phyloP scores from a whole-genome alignment of 2,888 invertebrate species.

The Caprella mutica region DNA sequence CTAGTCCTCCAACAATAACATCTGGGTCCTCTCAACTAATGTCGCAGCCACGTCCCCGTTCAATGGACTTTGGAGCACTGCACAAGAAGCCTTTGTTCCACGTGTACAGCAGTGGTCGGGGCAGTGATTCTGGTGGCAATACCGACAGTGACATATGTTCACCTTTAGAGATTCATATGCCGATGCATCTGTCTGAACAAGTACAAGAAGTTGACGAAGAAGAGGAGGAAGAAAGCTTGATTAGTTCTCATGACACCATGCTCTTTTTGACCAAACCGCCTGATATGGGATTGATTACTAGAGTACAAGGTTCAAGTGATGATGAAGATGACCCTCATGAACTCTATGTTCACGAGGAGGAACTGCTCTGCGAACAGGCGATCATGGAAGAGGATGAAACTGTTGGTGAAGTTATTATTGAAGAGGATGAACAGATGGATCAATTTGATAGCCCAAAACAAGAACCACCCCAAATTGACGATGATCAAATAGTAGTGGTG shows the following conservation, averaged over 20 bases:
- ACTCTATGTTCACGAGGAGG: no score
- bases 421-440: constrained; percentile 11
- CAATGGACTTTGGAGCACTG: constrained; percentile 26
- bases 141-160: constrained; percentile 33
- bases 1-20: constrained; percentile 29
- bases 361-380: not conserved
- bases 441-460: not conserved
- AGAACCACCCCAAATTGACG: constrained; percentile 8
- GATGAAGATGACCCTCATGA: constrained; percentile 17
- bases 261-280: constrained; percentile 28
- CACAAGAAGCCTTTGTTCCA: constrained; percentile 29
- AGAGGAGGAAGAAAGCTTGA: constrained; percentile 16
- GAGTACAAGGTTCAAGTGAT: constrained; percentile 28
- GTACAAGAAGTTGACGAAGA: constrained; percentile 23
- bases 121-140: constrained; percentile 32
- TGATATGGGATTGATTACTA: constrained; percentile 29
- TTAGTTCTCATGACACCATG: constrained; percentile 26
- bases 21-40: constrained; percentile 25
- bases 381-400: constrained; percentile 12
- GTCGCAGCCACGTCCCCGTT: constrained; percentile 21
- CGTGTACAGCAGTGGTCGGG: constrained; percentile 27
- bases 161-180: constrained; percentile 26
- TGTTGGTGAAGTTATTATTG: constrained; percentile 10
- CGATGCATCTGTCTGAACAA: constrained; percentile 16
- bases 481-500: constrained; percentile 27